Conservation (phyloP, 1,140 invertebrate genomes). For the Cephus cinctus region DNA sequence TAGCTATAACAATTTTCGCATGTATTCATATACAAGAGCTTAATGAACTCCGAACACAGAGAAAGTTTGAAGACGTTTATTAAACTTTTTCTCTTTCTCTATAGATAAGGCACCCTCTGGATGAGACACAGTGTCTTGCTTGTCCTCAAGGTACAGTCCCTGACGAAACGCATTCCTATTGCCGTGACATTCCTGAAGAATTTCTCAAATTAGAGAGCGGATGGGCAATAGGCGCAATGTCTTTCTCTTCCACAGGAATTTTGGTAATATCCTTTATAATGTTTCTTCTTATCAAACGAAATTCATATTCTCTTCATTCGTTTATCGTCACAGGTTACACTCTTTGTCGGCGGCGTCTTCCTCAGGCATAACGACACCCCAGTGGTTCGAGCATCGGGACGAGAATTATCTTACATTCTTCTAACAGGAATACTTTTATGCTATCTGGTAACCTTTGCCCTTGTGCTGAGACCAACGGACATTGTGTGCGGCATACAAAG, state of each 20-base stretch:
- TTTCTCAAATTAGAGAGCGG: conserved; percentile 78
- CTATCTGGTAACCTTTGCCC: conserved; percentile 82
- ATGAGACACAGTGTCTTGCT: conserved; percentile 80
- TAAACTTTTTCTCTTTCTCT: no score
- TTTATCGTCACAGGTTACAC: conserved; percentile 56
- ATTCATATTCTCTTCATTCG: neutral
- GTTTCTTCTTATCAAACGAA: neutral
- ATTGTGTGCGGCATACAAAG: conserved; percentile 75
- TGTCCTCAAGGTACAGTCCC: conserved; percentile 83
- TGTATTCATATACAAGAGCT: no score
- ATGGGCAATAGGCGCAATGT: conserved; percentile 89
- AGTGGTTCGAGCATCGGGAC: conserved; percentile 85
- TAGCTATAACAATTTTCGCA: no score
- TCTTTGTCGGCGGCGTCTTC: conserved; percentile 68
- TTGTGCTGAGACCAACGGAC: conserved; percentile 76
- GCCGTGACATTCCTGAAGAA: conserved; percentile 78
- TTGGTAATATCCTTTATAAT: conserved; percentile 57
- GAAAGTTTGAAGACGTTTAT: no score
- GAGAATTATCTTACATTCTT: conserved; percentile 86
- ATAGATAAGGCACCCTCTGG: conserved; percentile 74
- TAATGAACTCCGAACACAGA: no score
- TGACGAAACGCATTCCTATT: conserved; percentile 69
- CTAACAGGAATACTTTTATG: conserved; percentile 86
- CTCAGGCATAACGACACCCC: conserved; percentile 80
- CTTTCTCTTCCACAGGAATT: conserved; percentile 75